phyloP scores from a whole-genome alignment of 1,140 invertebrate species.

The Pygmarrhopalites habei region DNA sequence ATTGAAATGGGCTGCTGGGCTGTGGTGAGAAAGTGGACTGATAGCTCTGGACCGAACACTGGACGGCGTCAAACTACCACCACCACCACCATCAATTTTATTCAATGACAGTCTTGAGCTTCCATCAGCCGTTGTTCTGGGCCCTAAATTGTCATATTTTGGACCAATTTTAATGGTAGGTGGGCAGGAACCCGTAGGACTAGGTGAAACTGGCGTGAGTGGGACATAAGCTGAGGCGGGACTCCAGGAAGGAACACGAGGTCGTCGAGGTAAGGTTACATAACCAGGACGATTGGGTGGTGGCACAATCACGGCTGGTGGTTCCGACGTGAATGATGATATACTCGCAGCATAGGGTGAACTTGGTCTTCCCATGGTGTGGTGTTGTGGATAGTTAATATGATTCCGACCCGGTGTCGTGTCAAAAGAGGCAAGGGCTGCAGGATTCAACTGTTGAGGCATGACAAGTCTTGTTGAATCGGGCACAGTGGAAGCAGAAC shows the following conservation, averaged over 20 bases:
- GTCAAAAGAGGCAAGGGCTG: slow-evolving; percentile 34
- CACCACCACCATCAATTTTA: slow-evolving; percentile 28
- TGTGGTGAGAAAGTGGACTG: slow-evolving; percentile 10
- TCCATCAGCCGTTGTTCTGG: slow-evolving; percentile 75
- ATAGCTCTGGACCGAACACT: slow-evolving; percentile 11
- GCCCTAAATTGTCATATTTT: slow-evolving; percentile 82
- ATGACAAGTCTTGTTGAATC: slow-evolving; percentile 49
- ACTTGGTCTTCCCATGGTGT: slow-evolving; percentile 10
- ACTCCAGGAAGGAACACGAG: slow-evolving; percentile 66
- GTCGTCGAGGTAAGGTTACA: slow-evolving; percentile 73
- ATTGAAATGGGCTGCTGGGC: slow-evolving; percentile 8
- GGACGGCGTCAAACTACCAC: not conserved
- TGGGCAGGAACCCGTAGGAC: slow-evolving; percentile 40
- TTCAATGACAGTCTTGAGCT: slow-evolving; percentile 70
- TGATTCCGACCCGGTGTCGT: slow-evolving; percentile 44
- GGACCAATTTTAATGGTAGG: slow-evolving; percentile 54
- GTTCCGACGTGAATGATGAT: slow-evolving; percentile 27
- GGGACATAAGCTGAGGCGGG: slow-evolving; percentile 37
- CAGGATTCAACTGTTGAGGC: slow-evolving; percentile 45
- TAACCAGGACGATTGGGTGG: slow-evolving; percentile 55
- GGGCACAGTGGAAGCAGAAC: slow-evolving; percentile 67
- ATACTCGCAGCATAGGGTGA: slow-evolving; percentile 29
- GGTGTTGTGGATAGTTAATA: slow-evolving; percentile 2
- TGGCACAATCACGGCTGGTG: slow-evolving; percentile 46
- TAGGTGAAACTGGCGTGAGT: slow-evolving; percentile 48